A percentile compares a stretch with the other conserved stretches of the same genome.
phyloP scores from a whole-genome alignment of 30 jellyfish, hydroid and myxozoan species.

The Pelagia noctiluca region DNA sequence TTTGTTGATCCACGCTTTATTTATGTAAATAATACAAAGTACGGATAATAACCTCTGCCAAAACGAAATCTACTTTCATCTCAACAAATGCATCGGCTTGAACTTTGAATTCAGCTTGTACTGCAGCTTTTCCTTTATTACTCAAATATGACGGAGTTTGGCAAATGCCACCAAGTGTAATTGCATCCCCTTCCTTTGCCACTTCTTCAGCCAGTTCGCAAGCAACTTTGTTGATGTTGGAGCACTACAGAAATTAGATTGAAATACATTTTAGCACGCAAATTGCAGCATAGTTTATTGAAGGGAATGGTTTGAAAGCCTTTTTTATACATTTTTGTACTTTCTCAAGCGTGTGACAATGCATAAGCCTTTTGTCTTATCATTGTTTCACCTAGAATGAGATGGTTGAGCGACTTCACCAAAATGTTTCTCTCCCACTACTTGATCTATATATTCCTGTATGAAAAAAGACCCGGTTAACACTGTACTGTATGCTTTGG shows the following conservation, averaged over 20 bases:
- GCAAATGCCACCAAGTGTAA: slow-evolving; percentile 90
- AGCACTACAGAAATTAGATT: slow-evolving; percentile 40
- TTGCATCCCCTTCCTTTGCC: slow-evolving; percentile 96
- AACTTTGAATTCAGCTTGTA: slow-evolving; percentile 78
- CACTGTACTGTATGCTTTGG: too few species aligned
- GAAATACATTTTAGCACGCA: not conserved
- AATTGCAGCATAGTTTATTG: not conserved
- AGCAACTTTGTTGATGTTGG: slow-evolving; percentile 89
- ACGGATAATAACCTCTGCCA: slow-evolving; percentile 96
- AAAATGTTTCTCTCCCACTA: not conserved
- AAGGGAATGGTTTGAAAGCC: not conserved
- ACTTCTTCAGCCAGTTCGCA: slow-evolving; percentile 88
- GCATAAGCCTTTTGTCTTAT: too few species aligned
- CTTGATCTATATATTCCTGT: not conserved
- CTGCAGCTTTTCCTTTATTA: slow-evolving; percentile 87
- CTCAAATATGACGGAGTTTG: slow-evolving; percentile 87
- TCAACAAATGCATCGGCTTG: slow-evolving; percentile 86
- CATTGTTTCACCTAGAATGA: too few species aligned
- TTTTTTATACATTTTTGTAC: not conserved
- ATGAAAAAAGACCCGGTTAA: not conserved
- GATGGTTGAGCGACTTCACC: not conserved
- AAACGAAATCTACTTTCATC: slow-evolving; percentile 76
- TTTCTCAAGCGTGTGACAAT: not conserved
- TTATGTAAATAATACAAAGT: too few species aligned
- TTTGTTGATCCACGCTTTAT: too few species aligned